Evolutionary conservation across 2,888 invertebrate genomes (phyloP).

Genomic region (Campaea margaritaria): DNA sequence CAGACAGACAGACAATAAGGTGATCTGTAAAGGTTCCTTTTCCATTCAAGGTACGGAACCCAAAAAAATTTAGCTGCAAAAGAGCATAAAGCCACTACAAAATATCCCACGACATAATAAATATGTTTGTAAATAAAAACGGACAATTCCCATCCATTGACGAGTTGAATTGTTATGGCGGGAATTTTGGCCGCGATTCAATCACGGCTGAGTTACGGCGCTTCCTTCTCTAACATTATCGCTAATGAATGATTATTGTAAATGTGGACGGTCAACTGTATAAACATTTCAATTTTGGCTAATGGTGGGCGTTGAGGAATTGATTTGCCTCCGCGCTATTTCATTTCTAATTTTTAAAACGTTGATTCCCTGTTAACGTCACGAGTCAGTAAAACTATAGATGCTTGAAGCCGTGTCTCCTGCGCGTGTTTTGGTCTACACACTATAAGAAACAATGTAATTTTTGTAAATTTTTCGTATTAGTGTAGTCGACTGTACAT

Average conservation of each 20-base stretch:
- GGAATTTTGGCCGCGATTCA: constrained; percentile 46
- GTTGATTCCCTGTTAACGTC: too few species aligned
- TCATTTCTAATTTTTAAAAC: too few species aligned
- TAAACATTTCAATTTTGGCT: constrained; percentile 16
- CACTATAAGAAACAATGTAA: neutral
- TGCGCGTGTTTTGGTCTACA: too few species aligned
- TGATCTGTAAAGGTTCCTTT: too few species aligned
- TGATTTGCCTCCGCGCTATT: neutral
- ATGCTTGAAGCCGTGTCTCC: too few species aligned
- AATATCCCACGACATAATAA: neutral
- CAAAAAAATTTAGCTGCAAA: neutral
- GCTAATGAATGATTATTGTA: constrained; percentile 38
- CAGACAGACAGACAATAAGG: too few species aligned
- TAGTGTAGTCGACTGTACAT: constrained; percentile 9
- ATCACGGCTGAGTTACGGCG: constrained; percentile 44
- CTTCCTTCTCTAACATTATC: constrained; percentile 29
- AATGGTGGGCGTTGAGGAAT: constrained; percentile 2
- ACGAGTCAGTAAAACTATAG: too few species aligned
- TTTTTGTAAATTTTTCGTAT: too few species aligned
- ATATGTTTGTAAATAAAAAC: neutral
- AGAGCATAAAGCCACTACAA: too few species aligned
- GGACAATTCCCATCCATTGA: constrained; percentile 27
- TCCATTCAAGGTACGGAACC: too few species aligned
- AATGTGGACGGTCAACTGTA: constrained; percentile 19
- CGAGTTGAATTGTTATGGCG: constrained; percentile 37